A percentile compares a stretch with the other conserved stretches of the same genome.
Evolutionary conservation across 2,113 vertebrate species (phyloP).

Genomic region (Phrynosoma platyrhinos): DNA sequence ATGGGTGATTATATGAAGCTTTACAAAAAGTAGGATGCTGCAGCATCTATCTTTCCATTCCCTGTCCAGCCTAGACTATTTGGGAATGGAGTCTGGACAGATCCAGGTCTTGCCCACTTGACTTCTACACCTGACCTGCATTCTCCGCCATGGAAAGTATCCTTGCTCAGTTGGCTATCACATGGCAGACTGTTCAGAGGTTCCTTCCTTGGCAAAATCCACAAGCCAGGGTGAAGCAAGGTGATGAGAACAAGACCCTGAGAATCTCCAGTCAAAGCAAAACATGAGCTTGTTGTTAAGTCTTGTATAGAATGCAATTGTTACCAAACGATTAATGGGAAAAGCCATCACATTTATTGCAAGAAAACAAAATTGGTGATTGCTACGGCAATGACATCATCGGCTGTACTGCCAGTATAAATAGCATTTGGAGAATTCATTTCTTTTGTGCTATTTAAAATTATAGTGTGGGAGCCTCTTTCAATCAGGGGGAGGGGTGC

Average conservation of each 20-base stretch:
- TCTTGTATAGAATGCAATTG: slow-evolving; percentile 12
- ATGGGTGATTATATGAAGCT: not conserved
- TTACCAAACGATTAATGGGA: slow-evolving; percentile 61
- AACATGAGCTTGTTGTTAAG: slow-evolving; percentile 29
- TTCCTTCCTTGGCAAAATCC: slow-evolving; percentile 33
- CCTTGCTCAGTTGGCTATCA: not conserved
- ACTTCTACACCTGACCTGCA: not conserved
- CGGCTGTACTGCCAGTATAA: slow-evolving; percentile 65
- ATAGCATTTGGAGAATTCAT: slow-evolving; percentile 72
- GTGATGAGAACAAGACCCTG: slow-evolving; percentile 47
- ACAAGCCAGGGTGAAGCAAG: not conserved
- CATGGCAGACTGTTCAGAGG: not conserved
- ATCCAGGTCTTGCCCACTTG: not conserved
- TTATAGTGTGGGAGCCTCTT: slow-evolving; percentile 70
- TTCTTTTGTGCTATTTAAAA: slow-evolving; percentile 72
- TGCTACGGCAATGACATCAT: slow-evolving; percentile 68
- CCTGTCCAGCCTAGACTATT: not conserved
- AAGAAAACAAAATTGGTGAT: slow-evolving; percentile 69
- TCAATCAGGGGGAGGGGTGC: not conserved
- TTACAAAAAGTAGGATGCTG: not conserved
- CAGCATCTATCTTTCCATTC: not conserved
- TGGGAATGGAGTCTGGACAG: not conserved
- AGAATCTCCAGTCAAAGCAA: slow-evolving; percentile 48
- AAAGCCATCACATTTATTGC: slow-evolving; percentile 64
- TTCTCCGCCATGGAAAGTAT: not conserved